A percentile compares a stretch with the other conserved stretches of the same genome.
Evolutionary conservation across 1,140 invertebrate genomes (phyloP).

Genomic region (Leptinotarsa defecta): DNA sequence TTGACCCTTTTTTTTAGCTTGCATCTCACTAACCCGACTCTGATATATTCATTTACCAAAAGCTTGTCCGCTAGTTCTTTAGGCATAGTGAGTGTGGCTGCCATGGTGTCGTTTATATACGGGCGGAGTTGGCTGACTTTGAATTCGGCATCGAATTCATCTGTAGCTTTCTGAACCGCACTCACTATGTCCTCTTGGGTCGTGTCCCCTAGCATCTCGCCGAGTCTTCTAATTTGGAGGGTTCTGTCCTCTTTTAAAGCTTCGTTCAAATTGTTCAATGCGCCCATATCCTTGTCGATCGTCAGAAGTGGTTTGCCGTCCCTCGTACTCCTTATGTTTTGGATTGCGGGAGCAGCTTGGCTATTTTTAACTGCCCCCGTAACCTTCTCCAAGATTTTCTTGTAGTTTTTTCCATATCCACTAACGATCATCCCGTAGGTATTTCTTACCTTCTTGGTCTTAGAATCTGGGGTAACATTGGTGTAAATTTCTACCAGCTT

Average conservation of each 20-base stretch:
- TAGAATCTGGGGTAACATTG: no score
- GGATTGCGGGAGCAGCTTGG: not conserved
- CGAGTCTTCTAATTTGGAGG: not conserved
- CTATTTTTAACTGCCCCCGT: not conserved
- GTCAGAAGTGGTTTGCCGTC: constrained; percentile 13
- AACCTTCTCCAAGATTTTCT: not conserved
- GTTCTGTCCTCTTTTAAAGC: not conserved
- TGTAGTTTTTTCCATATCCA: not conserved
- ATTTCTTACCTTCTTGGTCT: no score
- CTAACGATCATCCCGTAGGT: no score
- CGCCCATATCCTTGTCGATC: not conserved
- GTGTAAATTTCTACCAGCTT: no score
- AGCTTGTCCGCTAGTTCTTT: constrained; percentile 14
- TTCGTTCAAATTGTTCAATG: not conserved
- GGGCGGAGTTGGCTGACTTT: constrained; percentile 23
- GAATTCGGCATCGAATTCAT: not conserved
- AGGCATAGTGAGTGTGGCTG: constrained; percentile 15
- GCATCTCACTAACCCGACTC: constrained; percentile 26
- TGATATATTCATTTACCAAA: not conserved
- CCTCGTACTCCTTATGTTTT: constrained; percentile 2
- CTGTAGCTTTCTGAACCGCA: not conserved
- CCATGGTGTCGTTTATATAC: constrained; percentile 7
- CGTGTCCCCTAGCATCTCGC: constrained; percentile 12
- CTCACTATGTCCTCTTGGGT: not conserved
- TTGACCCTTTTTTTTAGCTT: constrained; percentile 24